Percentiles rank a stretch among this genome's conserved stretches.
Evolutionary conservation across 2,888 invertebrate species (phyloP).

Genomic region (Drosophila melanosoma): DNA sequence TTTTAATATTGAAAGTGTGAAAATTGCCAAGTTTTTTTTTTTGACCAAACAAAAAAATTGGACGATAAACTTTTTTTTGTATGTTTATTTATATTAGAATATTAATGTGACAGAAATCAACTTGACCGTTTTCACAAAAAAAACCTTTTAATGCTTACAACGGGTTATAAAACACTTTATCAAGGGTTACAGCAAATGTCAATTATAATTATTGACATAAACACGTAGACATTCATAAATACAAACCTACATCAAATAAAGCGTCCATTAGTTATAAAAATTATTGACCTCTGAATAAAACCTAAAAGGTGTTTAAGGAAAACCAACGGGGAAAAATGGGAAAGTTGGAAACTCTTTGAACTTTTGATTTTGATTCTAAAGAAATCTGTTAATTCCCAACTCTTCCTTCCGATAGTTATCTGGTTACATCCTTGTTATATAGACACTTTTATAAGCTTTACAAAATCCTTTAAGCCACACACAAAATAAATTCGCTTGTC

Average conservation of each 20-base stretch:
- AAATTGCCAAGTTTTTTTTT: conserved; percentile 36
- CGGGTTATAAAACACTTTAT: conserved; percentile 26
- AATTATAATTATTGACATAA: conserved; percentile 72
- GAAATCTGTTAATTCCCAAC: not conserved
- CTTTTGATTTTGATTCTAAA: not conserved
- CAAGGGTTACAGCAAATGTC: conserved; percentile 49
- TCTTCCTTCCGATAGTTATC: not conserved
- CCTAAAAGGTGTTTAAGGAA: not conserved
- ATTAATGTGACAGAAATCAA: conserved; percentile 53
- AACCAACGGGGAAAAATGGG: not conserved
- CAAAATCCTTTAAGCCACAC: not conserved
- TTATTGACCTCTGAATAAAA: not conserved
- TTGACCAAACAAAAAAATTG: conserved; percentile 1
- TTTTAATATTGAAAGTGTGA: conserved; percentile 50
- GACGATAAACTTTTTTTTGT: conserved; percentile 21
- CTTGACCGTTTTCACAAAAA: conserved; percentile 67
- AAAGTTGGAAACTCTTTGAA: not conserved
- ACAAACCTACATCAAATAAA: conserved; percentile 61
- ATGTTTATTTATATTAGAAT: conserved; percentile 33
- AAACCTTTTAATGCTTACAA: conserved; percentile 42
- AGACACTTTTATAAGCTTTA: too few species aligned
- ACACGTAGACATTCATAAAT: conserved; percentile 14
- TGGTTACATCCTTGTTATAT: not conserved
- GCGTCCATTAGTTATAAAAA: conserved; percentile 5
- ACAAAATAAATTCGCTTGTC: not conserved